Evolutionary conservation across 2,113 vertebrate species (phyloP), one percentile per base, ranked within the genome.

Genomic region (Oncorhynchus masou): DNA sequence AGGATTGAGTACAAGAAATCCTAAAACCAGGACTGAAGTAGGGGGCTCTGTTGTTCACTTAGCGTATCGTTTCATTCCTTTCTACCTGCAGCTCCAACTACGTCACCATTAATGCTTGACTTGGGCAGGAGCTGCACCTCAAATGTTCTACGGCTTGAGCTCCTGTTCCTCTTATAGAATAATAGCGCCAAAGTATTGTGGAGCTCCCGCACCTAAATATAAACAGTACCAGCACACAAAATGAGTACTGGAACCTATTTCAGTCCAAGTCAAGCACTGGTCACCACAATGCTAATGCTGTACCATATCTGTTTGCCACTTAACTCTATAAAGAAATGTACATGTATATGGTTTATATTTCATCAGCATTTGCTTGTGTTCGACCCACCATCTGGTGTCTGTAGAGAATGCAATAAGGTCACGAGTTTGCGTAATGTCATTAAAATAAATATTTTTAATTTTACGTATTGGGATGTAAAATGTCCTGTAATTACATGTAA

Each of bases 1-100:
- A 93, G 98, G 90, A 99, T 99, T 3, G 97, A 99, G 90, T 99
- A 99, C 90, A 99, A 99, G 91, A 99, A 99, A 67, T 96, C 96
- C 31, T 99, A 95, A 95, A 83, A 24, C 68, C 19, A 69, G 57
- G 39, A 27, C 6, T 45, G 67, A 11, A 9, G 57, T 24, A 3
- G 25, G 67, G 71, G 84, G 67, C 68, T 62, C 62, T 71, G 64
- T 71, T 25, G 39, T 78, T 65, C 73, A 81, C 81, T 89, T 74
- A 73, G 71, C 68, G 78, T 83, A 59, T 81, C 60, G 74, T 88
- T 93, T 93, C 88, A 91, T 94, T 93, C 91, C 90, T 89, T 76
- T 75, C 86, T 84, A 85, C 79, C 79, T 75, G 86, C 84, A 85
- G 82, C 87, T 78, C 84, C 80, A 74, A 70, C 74, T 59, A 74